Evolutionary conservation across 2,113 vertebrate species (phyloP).

Genomic region (Stigmatopora nigra): DNA sequence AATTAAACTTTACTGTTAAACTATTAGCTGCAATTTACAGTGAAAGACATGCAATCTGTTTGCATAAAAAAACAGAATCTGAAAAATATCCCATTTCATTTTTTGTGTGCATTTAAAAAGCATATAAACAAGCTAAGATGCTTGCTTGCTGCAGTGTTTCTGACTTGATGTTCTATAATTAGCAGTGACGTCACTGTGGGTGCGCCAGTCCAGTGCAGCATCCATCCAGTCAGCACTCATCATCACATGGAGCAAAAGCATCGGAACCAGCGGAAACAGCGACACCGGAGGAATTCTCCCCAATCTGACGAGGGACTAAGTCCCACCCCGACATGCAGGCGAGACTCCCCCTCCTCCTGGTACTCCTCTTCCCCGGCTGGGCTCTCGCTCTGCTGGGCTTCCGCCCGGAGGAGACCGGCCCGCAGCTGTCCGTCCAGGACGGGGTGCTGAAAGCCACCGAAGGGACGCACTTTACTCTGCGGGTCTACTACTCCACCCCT

Average conservation of each 20-base stretch:
- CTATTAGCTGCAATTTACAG: no score
- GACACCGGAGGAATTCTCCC: slow-evolving; percentile 58
- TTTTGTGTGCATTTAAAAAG: no score
- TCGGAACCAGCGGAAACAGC: slow-evolving; percentile 37
- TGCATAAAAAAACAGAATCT: no score
- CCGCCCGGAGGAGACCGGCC: slow-evolving; percentile 82
- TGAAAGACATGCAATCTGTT: no score
- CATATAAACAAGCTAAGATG: neutral
- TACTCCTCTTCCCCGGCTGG: slow-evolving; percentile 63
- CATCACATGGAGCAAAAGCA: slow-evolving; percentile 44
- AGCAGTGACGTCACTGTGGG: slow-evolving; percentile 8
- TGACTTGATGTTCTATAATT: slow-evolving; percentile 1
- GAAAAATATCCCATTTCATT: no score
- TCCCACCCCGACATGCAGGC: slow-evolving; percentile 59
- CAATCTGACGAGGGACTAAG: slow-evolving; percentile 22
- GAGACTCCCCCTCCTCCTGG: slow-evolving; percentile 66
- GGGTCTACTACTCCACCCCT: slow-evolving; percentile 75
- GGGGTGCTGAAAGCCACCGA: slow-evolving; percentile 84
- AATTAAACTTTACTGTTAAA: no score
- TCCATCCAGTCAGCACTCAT: slow-evolving; percentile 23
- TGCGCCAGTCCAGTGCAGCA: neutral
- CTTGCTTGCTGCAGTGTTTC: neutral
- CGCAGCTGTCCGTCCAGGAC: slow-evolving; percentile 78
- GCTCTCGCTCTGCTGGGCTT: slow-evolving; percentile 76
- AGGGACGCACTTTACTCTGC: slow-evolving; percentile 83